Base-by-base conservation (phyloP, 2,888 invertebrate genomes). In the Pandemis corylana region DNA sequence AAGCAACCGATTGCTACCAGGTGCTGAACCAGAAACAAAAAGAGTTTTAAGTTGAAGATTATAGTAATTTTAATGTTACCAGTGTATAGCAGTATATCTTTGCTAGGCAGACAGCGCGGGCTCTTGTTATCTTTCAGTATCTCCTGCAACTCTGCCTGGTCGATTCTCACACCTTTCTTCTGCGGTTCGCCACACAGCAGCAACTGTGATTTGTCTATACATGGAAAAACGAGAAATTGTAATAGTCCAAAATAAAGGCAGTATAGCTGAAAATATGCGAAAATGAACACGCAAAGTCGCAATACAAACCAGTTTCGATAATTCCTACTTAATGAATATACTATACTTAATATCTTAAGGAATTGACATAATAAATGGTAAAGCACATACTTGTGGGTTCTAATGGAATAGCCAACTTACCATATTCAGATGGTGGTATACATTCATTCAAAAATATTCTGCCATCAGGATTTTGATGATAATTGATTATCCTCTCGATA, bases 371-470 rank as follows among this genome's bases (percentile, higher is more conserved):
- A 49, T 10, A 12, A 49, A 49, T 49, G 7, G 7, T 44, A 44
- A 1, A 44, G 44, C 44, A 44, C 44, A 9, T 44, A 44, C 44
- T 44, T 9, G 44, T 7, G 10, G 41, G 20, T 20, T 20, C 20
- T 20, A 53, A 53, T 15, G 3, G 44, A 12, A 56, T 9, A 7
- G 2, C 15, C 13, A n/a, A 78, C 86, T 88, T 91, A 97, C 97
- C 98, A 92, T 97, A 97, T 95, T 98, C 98, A 0, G 98, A 97
- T 10, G 98, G 97, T 36, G 97, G 98, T 86, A 98, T 95, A 82
- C 98, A 97, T 85, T 97, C 97, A 66, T 95, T 95, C 9, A 97
- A 89, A 83, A 94, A 96, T 83, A 97, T 95, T 67, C 94, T 86
- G 65, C 95, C 95, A 67, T 95, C 95, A 0, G 95, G 93, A 81